Evolutionary conservation across 1,140 invertebrate genomes (phyloP).

Genomic region (Drosophila yakuba): DNA sequence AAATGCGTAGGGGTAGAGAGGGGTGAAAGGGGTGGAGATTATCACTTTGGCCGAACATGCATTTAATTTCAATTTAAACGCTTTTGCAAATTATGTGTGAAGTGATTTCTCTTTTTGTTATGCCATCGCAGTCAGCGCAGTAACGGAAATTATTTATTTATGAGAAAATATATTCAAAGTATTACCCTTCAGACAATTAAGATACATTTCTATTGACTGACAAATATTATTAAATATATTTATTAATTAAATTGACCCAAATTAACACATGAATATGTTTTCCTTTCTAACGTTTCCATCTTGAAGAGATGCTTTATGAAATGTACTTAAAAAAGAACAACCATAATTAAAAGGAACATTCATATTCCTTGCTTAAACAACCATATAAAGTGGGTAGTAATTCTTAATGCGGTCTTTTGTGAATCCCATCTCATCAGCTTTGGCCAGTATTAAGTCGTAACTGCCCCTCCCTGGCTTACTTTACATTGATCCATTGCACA

Average conservation of each 20-base stretch:
- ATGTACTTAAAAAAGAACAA: background rate
- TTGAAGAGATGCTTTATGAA: too few relatives aligned
- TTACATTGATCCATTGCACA: conserved; percentile 45
- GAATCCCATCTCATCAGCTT: conserved; percentile 9
- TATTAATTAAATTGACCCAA: too few relatives aligned
- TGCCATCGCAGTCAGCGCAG: conserved; percentile 6
- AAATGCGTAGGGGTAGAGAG: background rate
- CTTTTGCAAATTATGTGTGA: conserved; percentile 49
- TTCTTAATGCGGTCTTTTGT: background rate
- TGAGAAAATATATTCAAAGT: background rate
- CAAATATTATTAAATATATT: too few relatives aligned
- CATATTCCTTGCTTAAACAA: background rate
- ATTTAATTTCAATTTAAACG: conserved; percentile 49
- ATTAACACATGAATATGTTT: too few relatives aligned
- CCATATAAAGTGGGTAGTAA: background rate
- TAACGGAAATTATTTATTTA: conserved; percentile 16
- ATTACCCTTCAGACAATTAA: too few relatives aligned
- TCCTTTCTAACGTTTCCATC: too few relatives aligned
- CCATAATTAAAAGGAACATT: background rate
- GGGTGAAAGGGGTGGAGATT: background rate
- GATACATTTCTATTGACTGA: too few relatives aligned
- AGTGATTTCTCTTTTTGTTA: conserved; percentile 46
- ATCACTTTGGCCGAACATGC: conserved; percentile 28
- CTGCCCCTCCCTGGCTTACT: background rate
- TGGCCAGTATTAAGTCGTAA: conserved; percentile 8